Base-by-base conservation (phyloP, 2,888 invertebrate species). In the Cheilosia variabilis region DNA sequence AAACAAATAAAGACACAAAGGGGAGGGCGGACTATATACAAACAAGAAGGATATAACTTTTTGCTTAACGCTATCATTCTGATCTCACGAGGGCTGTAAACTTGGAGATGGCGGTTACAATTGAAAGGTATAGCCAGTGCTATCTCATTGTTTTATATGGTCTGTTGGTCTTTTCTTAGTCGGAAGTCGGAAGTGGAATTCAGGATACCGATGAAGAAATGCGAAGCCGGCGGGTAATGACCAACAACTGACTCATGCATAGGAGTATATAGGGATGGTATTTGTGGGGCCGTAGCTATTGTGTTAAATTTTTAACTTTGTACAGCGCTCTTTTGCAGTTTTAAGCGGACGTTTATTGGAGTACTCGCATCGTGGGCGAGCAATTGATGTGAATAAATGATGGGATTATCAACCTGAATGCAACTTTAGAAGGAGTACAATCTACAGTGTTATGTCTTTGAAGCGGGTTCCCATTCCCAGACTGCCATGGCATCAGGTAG, bases 141-240 rank as follows among this genome's bases (percentile, higher is more conserved):
- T 31, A 68, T 52, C 58, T 63, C 68, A 68, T 81, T 75, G 72
- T 83, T 63, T 68, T 66, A 17, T 75, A 65, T 55, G 55, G 63
- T 50, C 47, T 22, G 75, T 69, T 78, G 68, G 60, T 53, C 34
- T 75, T 41, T 43, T 72, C 47, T 15, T 58, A 31, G 6, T 1
- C 6, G 27, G 27, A 9, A 45, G 58, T 53, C 47, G 17, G 47
- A 19, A 47, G 47, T 47, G 47, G 19, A 17, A 47, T 47, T 19
- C 47, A 19, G 47, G 45, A 47, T 60, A 72, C 50, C 10, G 47
- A 60, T 58, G 17, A 45, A 57, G 72, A 34, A 83, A 83, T 73
- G 78, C 62, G 63, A 72, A 72, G 62, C 68, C 58, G 55, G 73
- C 69, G 73, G 79, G 75, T 84, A 84, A 84, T 79, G 83, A 47